Percentiles rank a stretch among this genome's conserved stretches.
Evolutionary conservation across 2,797 vertebrate species (phyloP).

Genomic region (Chrosomus eos): DNA sequence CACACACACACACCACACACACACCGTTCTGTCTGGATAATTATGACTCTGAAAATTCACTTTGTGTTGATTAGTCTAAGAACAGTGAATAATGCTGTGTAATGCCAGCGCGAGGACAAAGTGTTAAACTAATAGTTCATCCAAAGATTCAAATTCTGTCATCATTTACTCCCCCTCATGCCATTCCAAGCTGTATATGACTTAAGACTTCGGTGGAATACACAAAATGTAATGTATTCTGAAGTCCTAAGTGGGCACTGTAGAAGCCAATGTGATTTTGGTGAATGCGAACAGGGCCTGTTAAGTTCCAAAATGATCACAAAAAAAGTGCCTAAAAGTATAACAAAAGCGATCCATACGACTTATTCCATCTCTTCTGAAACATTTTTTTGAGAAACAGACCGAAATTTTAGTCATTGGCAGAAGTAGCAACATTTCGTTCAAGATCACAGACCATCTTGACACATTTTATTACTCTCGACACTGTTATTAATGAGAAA

Average conservation of each 20-base stretch:
- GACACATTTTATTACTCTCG: neutral
- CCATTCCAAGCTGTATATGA: neutral
- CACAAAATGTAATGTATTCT: neutral
- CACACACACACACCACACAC: conserved; percentile 51
- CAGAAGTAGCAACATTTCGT: neutral
- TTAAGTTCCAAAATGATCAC: neutral
- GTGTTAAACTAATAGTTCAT: conserved; percentile 29
- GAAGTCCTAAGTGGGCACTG: neutral
- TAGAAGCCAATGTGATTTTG: neutral
- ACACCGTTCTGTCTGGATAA: conserved; percentile 42
- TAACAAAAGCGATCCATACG: neutral
- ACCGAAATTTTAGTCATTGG: neutral
- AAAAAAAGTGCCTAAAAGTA: neutral
- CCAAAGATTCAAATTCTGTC: conserved; percentile 1
- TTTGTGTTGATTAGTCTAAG: conserved; percentile 43
- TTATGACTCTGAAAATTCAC: conserved; percentile 37
- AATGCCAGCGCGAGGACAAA: conserved; percentile 38
- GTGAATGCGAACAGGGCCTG: neutral
- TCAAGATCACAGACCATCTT: no score
- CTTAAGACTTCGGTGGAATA: neutral
- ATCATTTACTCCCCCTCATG: conserved; percentile 9
- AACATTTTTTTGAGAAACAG: neutral
- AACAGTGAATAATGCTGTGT: conserved; percentile 46
- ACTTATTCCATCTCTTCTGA: neutral
- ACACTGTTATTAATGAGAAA: neutral